Evolutionary conservation across 2,888 invertebrate species (phyloP), one percentile per base, ranked within the genome.

Genomic region (Thecophora atra): DNA sequence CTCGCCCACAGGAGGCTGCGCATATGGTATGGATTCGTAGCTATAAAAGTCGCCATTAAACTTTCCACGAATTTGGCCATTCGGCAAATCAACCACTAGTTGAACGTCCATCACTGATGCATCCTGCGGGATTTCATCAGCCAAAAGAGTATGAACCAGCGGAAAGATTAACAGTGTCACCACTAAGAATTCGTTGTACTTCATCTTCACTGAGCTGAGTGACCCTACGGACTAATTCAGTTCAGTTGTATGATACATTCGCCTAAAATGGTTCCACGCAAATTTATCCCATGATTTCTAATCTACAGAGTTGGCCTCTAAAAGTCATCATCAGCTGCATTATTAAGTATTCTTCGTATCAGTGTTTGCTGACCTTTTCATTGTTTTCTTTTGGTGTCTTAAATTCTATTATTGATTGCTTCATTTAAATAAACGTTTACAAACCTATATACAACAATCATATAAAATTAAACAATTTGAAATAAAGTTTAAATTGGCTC

Each of bases 11-110:
- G 92, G 92, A 17, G 92, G 90, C 68, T 89, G 83, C 0, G 92
- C 92, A 78, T 91, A 93, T 0, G 92, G 92, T 63, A 93, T 86
- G 0, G 92, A 91, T 77, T 90, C 87, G 77, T 91, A 92, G 51
- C 91, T 90, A 11, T 89, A 89, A 76, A 87, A 90, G 0, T 82
- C 79, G 0, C 77, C 79, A 24, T 76, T 75, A 44, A 81, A 77
- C 2, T 77, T 78, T 3, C 85, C 85, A 4, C 77, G 77, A 24
- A 85, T 68, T 65, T 76, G 77, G 0, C 85, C 85, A 74, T 79
- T 77, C 0, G 79, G 72, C 19, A 82, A 69, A 26, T 80, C 71
- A 11, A 82, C 77, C 1, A 81, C 47, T 15, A 80, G 67, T 24
- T 77, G 47, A 70, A 72, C 70, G 1, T 72, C 37, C 24, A n/a